Base-by-base conservation (phyloP, 1,140 invertebrate species). In the Marisa cornuarietis region DNA sequence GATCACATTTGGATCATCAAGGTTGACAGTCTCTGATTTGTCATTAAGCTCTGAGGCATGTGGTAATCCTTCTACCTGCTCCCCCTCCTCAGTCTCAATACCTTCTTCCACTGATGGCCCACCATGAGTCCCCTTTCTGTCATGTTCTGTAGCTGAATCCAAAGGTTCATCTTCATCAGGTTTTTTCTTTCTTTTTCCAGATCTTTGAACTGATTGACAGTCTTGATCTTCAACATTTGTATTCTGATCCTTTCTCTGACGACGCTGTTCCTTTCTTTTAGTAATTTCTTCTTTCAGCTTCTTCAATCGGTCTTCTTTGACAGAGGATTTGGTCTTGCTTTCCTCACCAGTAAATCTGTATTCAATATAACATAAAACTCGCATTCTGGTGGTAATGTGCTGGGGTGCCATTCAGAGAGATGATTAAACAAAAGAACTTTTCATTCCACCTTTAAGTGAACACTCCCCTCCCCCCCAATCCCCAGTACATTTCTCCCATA, bases 1-100 rank as follows among this genome's bases (percentile, higher is more conserved):
- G 75, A 86, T 78, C 71, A 86, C 84, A 80, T 80, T 71, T 22
- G 79, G 78, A 62, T 76, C 80, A 79, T 79, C 20, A 13, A 80
- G 54, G 14, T 79, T 49, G 51, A 31, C 71, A 71, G 61, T 74
- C n/a, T 78, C 71, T 42, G 20, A 68, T 66, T 75, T 66, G 24
- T 80, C 68, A 75, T 42, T 76, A 78, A 81, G 71, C 69, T 81
- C 77, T 79, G 79, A 22, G 71, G 69, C 51, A 66, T 79, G 71
- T 69, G 24, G n/a, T 31, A 69, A n/a, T 65, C 76, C 72, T 52
- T 80, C 77, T 52, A 73, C 16, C 52, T 77, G 20, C n/a, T 24
- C 26, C 31, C 63, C 18, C 22, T 68, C 26, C 63, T 73, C 74
- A 58, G 80, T 58, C 61, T 82, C 75, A 18, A 78, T 69, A n/a